phyloP scores from a whole-genome alignment of 2,797 vertebrate genomes.

The Prionace glauca region DNA sequence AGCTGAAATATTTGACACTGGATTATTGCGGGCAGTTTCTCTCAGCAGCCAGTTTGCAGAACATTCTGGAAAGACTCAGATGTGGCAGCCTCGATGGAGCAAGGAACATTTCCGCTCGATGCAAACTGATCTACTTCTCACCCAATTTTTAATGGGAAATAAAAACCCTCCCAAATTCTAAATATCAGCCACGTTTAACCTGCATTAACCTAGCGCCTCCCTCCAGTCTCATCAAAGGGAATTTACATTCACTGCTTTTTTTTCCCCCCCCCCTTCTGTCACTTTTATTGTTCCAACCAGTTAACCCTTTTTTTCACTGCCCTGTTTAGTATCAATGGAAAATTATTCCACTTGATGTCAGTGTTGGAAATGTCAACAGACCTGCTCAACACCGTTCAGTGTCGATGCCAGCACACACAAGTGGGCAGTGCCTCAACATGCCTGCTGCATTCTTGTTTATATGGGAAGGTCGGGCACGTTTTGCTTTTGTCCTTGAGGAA shows the following conservation, averaged over 20 bases:
- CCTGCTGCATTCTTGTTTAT: not conserved
- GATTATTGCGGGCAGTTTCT: not conserved
- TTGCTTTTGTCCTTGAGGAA: constrained; percentile 49
- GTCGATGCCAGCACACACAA: not conserved
- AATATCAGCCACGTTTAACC: not conserved
- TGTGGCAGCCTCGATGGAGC: not conserved
- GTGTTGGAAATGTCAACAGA: not conserved
- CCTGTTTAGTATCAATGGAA: not conserved
- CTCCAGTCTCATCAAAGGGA: not conserved
- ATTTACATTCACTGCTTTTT: not conserved
- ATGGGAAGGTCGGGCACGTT: not conserved
- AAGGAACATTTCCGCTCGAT: not conserved
- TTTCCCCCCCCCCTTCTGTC: not conserved
- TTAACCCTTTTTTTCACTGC: no score
- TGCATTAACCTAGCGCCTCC: not conserved
- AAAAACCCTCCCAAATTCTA: not conserved
- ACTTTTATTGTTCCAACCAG: no score
- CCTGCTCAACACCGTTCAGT: no score
- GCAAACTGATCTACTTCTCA: not conserved
- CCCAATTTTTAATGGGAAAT: not conserved
- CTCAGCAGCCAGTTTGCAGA: not conserved
- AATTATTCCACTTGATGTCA: not conserved
- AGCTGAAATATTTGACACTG: not conserved
- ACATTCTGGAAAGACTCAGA: not conserved
- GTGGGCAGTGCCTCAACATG: not conserved